A percentile compares a stretch with the other conserved stretches of the same genome.
Evolutionary conservation across 2,113 vertebrate species (phyloP).

Genomic region (Psephotus haematonotus): DNA sequence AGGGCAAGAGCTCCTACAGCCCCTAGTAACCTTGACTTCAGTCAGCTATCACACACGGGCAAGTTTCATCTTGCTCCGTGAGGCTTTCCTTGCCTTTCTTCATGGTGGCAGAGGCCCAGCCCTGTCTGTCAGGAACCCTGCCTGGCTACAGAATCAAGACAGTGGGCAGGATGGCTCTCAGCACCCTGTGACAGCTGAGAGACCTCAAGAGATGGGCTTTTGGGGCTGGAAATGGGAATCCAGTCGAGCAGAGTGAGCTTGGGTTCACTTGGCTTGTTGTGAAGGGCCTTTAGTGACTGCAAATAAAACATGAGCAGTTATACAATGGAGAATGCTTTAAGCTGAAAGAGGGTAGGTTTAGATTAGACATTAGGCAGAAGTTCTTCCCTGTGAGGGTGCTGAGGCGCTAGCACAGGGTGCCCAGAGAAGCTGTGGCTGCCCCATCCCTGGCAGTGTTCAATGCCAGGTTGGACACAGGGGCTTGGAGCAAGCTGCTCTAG

Average conservation of each 20-base stretch:
- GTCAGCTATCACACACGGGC: not conserved
- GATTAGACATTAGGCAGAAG: not conserved
- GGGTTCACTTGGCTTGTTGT: not conserved
- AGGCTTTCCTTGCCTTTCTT: not conserved
- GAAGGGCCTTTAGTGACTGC: not conserved
- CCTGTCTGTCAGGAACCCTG: not conserved
- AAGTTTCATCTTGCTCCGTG: not conserved
- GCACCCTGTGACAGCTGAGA: not conserved
- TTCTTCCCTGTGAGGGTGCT: not conserved
- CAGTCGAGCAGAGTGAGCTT: not conserved
- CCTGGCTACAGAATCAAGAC: not conserved
- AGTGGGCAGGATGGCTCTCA: not conserved
- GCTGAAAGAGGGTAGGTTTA: not conserved
- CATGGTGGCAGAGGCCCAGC: not conserved
- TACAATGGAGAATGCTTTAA: not conserved
- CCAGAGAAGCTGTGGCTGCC: not conserved
- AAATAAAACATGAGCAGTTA: not conserved
- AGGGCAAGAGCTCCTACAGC: not conserved
- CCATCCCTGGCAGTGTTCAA: not conserved
- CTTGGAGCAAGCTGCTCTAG: no score
- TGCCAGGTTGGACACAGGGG: no score
- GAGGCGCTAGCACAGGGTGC: not conserved
- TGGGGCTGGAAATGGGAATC: not conserved
- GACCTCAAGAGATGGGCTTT: fast-evolving
- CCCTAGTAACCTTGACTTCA: not conserved